Evolutionary conservation across 2,113 vertebrate species (phyloP).

Genomic region (Halcyon senegalensis): DNA sequence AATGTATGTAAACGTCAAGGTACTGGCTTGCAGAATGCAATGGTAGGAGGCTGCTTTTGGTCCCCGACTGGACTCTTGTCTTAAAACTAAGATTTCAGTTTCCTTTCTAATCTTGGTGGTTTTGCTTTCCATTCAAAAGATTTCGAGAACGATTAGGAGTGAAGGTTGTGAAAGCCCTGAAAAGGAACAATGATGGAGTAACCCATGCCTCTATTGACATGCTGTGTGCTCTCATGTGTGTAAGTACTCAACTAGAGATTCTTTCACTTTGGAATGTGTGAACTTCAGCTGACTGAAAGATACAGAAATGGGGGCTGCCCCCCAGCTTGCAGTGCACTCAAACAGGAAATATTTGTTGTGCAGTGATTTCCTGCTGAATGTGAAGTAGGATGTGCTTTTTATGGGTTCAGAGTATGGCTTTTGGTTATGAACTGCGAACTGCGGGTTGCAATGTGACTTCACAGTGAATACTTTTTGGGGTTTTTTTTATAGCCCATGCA

Average conservation of each 20-base stretch:
- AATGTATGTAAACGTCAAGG: background rate
- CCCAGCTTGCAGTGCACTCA: background rate
- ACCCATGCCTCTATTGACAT: slow-evolving; percentile 96
- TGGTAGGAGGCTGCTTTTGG: background rate
- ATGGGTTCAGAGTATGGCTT: background rate
- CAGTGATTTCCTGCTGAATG: background rate
- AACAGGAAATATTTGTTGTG: background rate
- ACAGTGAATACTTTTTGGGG: background rate
- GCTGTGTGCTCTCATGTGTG: slow-evolving; percentile 99
- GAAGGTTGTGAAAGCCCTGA: slow-evolving; percentile 97
- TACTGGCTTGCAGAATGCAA: background rate
- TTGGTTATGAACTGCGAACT: background rate
- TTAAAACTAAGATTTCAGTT: background rate
- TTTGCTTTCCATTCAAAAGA: slow-evolving; percentile 73
- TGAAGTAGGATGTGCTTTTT: background rate
- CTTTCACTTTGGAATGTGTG: background rate
- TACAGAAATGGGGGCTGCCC: background rate
- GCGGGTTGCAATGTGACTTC: background rate
- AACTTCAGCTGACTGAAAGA: background rate
- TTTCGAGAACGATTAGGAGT: slow-evolving; percentile 96
- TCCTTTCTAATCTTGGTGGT: background rate
- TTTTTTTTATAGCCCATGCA: slow-evolving; percentile 91
- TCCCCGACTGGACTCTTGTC: rapidly evolving
- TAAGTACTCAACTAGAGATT: slow-evolving; percentile 78
- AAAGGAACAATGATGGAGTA: slow-evolving; percentile 94